Conservation (phyloP, 2,113 vertebrate genomes). For the Gambusia affinis region DNA sequence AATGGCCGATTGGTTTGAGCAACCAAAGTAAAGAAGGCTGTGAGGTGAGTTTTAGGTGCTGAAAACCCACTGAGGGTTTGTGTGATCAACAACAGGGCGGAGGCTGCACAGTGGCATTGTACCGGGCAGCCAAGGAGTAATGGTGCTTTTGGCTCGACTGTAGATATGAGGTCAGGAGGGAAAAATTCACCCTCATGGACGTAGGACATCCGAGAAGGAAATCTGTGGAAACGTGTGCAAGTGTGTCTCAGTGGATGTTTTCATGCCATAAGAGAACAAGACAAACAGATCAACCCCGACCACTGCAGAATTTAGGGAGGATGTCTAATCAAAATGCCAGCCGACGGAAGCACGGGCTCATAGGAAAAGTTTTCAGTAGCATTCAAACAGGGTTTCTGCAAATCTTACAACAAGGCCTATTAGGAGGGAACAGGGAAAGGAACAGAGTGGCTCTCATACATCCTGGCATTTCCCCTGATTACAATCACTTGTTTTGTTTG, state of each 20-base stretch:
- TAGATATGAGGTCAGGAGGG: conserved; percentile 79
- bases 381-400: conserved; percentile 48
- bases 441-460: conserved; percentile 53
- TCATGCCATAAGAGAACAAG: conserved; percentile 4
- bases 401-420: conserved; percentile 52
- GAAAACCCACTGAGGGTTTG: conserved; percentile 15
- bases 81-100: conserved; percentile 34
- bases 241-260: conserved; percentile 9
- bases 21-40: conserved; percentile 13
- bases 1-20: conserved; percentile 2
- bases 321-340: conserved; percentile 57
- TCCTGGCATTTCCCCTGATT: conserved; percentile 74
- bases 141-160: conserved; percentile 68
- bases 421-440: conserved; percentile 44
- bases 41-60: conserved; percentile 8
- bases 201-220: conserved; percentile 61
- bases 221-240: conserved; percentile 34
- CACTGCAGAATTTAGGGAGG: conserved; percentile 36
- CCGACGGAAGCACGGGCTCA: conserved; percentile 27
- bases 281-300: conserved; percentile 24
- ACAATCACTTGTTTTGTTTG: conserved; percentile 70
- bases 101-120: conserved; percentile 69
- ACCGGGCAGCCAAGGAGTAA: conserved; percentile 32
- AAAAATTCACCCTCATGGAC: conserved; percentile 76
- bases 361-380: conserved; percentile 37